Evolutionary conservation across 2,797 vertebrate genomes (phyloP).

Genomic region (Micrastur ruficollis): DNA sequence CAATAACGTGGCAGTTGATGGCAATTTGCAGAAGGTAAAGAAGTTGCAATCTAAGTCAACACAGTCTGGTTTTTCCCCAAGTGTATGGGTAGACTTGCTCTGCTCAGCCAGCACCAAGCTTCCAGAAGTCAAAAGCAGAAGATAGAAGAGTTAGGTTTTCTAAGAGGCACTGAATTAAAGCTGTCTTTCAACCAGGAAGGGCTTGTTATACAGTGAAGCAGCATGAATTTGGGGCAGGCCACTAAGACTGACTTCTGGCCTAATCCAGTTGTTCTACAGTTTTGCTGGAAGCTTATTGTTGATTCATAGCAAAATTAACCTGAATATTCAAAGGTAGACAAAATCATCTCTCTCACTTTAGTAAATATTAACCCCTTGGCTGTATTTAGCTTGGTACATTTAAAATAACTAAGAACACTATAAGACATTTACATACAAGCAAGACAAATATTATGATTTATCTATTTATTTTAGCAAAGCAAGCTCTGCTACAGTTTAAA

Average conservation of each 20-base stretch:
- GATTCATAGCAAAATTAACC: neutral
- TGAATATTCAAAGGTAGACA: neutral
- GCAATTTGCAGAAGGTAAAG: neutral
- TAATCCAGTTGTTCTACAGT: neutral
- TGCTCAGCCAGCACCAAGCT: neutral
- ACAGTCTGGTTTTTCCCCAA: neutral
- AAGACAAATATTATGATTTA: neutral
- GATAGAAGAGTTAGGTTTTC: neutral
- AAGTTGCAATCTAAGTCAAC: neutral
- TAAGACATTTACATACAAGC: neutral
- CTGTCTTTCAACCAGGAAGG: neutral
- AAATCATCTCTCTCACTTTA: neutral
- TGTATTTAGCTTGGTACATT: neutral
- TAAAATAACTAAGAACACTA: neutral
- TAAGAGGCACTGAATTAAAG: neutral
- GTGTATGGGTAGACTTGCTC: neutral
- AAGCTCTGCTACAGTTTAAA: neutral
- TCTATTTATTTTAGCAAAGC: neutral
- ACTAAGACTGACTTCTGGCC: neutral
- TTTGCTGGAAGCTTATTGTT: neutral
- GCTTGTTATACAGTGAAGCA: neutral
- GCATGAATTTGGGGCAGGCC: neutral
- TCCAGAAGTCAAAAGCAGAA: neutral
- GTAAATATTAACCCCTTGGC: neutral
- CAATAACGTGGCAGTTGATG: neutral